Base-by-base conservation (phyloP, 1,140 invertebrate species). In the Brachionus sp. region DNA sequence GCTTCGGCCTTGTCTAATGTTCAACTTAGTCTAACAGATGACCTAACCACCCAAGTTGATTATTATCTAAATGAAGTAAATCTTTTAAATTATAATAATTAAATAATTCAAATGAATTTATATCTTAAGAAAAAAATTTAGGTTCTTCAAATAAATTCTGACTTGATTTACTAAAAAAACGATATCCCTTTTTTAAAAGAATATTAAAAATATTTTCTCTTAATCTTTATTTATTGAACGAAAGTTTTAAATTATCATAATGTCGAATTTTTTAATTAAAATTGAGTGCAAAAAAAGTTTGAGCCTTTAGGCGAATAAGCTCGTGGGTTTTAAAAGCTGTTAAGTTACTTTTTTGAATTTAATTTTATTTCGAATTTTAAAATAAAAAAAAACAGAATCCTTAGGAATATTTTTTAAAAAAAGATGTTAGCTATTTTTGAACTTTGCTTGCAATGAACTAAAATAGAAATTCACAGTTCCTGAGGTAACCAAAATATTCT, bases 11-110 rank as follows among this genome's bases (percentile, higher is more conserved):
- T 80, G 23, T 80, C 77, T 5, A 80, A 80, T 33, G 39, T 80
- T 62, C 77, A 80, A 19, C 37, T 80, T 19, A 62, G 33, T 16
- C 12, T 62, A 9, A 66, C 50, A 13, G 77, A 80, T 19, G 77
- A 80, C 39, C 39, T 80, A 6, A 80, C 77, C 16, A 80, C 77
- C 9, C 77, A 80, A 50, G 77, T 80, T 19, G 77, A 80, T 44
- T 80, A 80, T 44, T 42, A 62, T 80, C 37, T 80, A 66, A 80
- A 80, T 25, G 77, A 80, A 62, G 77, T 80, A 80, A 37, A 50
- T 29, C 13, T n/a, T 66, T 66, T 10, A 23, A 19, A 19, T n/a
- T 57, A 6, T 57, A 19, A 16, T 19, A n/a, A 13, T 25, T 25
- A 25, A 25, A 29, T 12, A 64, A 33, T n/a, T 50, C 16, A n/a